A percentile compares a stretch with the other conserved stretches of the same genome.
phyloP scores from a whole-genome alignment of 2,113 vertebrate species.

The Platysteira castanea region DNA sequence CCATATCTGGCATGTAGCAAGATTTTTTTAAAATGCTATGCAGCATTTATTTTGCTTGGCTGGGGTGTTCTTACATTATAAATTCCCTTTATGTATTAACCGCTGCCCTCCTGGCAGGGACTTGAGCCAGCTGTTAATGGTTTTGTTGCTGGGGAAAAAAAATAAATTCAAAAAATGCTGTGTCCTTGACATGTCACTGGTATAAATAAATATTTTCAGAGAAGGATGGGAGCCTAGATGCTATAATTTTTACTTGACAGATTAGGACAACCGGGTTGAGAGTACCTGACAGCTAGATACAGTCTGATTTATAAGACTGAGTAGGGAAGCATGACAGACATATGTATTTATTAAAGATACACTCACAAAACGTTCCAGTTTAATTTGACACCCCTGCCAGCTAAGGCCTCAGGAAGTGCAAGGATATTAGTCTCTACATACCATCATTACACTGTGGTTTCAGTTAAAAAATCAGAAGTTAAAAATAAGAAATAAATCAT shows the following conservation, averaged over 20 bases:
- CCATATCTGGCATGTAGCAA: not conserved
- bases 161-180: not conserved
- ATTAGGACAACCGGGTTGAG: conserved; percentile 39
- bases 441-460: not conserved
- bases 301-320: conserved; percentile 48
- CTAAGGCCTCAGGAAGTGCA: not conserved
- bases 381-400: conserved; percentile 37
- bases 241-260: conserved; percentile 52
- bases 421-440: not conserved
- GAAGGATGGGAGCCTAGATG: conserved; percentile 31
- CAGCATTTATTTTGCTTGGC: not conserved
- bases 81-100: not conserved
- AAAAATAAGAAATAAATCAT: not conserved
- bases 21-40: not conserved
- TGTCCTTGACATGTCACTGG: conserved; percentile 58
- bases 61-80: not conserved
- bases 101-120: conserved; percentile 9
- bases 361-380: conserved; percentile 3
- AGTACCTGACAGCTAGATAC: conserved; percentile 34
- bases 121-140: conserved; percentile 36
- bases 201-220: conserved; percentile 61
- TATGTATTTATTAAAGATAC: conserved; percentile 52
- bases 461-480: not conserved
- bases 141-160: conserved; percentile 22
- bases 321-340: conserved; percentile 52